A percentile compares a stretch with the other conserved stretches of the same genome.
These are phyloP conservation scores for Cremastinae sp. DNA, from an alignment of 2,888 invertebrate genomes.

Conservation along the genomic window DNA sequence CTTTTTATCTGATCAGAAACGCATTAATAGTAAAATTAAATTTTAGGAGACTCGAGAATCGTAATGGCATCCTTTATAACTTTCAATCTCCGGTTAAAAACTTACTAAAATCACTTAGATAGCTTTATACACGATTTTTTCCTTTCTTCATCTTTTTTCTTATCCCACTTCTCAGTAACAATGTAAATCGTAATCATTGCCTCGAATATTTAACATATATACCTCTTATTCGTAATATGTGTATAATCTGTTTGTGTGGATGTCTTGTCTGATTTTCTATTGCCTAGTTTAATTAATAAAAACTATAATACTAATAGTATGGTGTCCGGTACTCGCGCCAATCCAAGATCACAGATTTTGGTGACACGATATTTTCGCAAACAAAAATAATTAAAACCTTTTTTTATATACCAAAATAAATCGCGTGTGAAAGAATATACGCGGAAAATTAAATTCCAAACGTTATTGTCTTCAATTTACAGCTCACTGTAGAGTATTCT, in stretches of 20 bases:
- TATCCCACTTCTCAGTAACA: conserved; percentile 70
- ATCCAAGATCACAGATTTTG: conserved; percentile 55
- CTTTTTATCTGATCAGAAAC: conserved; percentile 50
- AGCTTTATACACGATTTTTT: conserved; percentile 80
- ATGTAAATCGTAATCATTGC: conserved; percentile 80
- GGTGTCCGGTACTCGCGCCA: conserved; percentile 70
- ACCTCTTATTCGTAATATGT: conserved; percentile 78
- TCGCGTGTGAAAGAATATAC: conserved; percentile 5
- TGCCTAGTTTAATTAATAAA: conserved; percentile 76
- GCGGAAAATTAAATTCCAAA: conserved; percentile 38
- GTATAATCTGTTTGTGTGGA: conserved; percentile 68
- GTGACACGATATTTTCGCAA: conserved; percentile 8
- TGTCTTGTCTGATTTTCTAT: conserved; percentile 76
- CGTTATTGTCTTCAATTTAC: conserved; percentile 57
- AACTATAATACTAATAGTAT: conserved; percentile 78
- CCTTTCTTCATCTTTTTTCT: conserved; percentile 3
- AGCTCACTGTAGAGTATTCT: conserved; percentile 26
- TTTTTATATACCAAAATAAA: conserved; percentile 12
- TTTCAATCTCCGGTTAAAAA: conserved; percentile 77
- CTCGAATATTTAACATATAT: conserved; percentile 80
- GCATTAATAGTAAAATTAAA: conserved; percentile 63
- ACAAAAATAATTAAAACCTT: conserved; percentile 23
- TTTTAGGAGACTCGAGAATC: conserved; percentile 71
- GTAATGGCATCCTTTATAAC: conserved; percentile 78
- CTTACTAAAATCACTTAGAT: conserved; percentile 79